phyloP scores from a whole-genome alignment of 2,888 invertebrate species.

The Sepiola atlantica region DNA sequence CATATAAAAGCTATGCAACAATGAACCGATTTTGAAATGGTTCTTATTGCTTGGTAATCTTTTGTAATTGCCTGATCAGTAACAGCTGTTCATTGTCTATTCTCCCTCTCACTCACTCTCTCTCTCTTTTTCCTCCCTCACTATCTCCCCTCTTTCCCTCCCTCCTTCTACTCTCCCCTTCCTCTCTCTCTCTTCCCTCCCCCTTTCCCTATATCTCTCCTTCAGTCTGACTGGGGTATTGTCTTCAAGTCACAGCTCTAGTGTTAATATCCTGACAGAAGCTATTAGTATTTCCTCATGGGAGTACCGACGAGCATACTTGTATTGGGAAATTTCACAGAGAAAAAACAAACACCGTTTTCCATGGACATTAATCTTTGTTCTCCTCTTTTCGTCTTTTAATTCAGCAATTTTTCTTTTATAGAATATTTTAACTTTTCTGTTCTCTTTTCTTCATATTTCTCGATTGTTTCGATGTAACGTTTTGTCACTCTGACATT shows the following conservation, averaged over 20 bases:
- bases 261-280: neutral
- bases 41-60: neutral
- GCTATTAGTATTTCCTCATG: neutral
- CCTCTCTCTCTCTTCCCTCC: neutral
- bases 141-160: neutral
- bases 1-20: neutral
- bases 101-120: neutral
- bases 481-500: neutral
- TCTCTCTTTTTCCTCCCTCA: neutral
- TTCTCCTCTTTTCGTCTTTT: neutral
- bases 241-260: slow-evolving; percentile 19
- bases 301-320: neutral
- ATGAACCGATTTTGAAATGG: slow-evolving; percentile 18
- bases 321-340: neutral
- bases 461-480: neutral
- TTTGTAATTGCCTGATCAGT: neutral
- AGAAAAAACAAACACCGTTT: neutral
- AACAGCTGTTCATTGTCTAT: neutral
- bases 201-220: neutral
- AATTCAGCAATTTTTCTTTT: neutral
- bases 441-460: neutral
- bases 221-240: neutral
- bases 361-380: neutral
- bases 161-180: neutral
- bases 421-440: neutral